A percentile compares a stretch with the other conserved stretches of the same genome.
These are phyloP conservation scores for Microtus oregoni DNA, from an alignment of 2,113 vertebrate genomes.

Conservation along the genomic window DNA sequence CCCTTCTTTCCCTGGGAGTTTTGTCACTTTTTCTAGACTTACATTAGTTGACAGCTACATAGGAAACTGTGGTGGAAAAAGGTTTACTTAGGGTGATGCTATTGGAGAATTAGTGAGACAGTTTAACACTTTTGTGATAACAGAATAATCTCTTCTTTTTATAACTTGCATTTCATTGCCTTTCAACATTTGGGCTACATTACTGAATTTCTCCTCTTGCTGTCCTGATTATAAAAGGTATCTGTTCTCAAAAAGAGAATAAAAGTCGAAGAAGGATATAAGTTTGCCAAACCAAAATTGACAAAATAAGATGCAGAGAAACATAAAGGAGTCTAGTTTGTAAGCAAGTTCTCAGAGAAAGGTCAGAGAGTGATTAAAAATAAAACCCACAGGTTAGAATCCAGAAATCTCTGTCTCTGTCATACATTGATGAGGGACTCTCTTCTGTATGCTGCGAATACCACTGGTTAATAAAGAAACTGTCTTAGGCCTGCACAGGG, in stretches of 20 bases:
- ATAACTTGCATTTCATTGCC: neutral
- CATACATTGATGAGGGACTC: neutral
- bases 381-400: neutral
- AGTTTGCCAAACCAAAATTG: neutral
- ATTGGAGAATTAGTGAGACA: neutral
- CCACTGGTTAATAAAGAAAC: no score
- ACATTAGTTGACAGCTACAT: slow-evolving; percentile 5
- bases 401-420: neutral
- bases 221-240: neutral
- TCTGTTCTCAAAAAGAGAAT: neutral
- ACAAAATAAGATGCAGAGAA: neutral
- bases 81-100: neutral
- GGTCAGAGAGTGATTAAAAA: neutral
- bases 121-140: neutral
- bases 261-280: neutral
- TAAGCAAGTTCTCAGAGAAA: neutral
- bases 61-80: neutral
- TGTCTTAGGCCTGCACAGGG: no score
- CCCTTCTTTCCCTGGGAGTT: neutral
- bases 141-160: slow-evolving; percentile 5
- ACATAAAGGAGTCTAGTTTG: neutral
- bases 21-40: neutral
- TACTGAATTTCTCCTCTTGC: neutral
- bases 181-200: neutral
- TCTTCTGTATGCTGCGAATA: no score